Base-by-base conservation (phyloP, 2,888 invertebrate species). In the Sesia apiformis region DNA sequence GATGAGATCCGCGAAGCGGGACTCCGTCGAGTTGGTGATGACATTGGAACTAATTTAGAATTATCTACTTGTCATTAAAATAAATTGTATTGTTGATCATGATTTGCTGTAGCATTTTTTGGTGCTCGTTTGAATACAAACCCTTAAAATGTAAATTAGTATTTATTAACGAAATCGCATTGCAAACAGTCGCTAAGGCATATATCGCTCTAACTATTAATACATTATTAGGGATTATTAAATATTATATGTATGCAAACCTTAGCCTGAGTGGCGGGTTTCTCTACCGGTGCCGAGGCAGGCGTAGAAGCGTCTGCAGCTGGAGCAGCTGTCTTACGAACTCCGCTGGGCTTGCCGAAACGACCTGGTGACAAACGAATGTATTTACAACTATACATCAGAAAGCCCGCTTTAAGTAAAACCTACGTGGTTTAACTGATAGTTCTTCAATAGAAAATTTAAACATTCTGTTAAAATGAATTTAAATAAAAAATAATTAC, bases 281-380 rank as follows among this genome's bases (percentile, higher is more conserved):
- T 84, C 49, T 87, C 86, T 39, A 61, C 67, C 38, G 74, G 61
- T 4, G 71, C 58, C 4, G 72, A 55, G 23, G 74, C 67, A 39
- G 76, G 64, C 4, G 76, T 64, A 42, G 74, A 59, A 3, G 66
- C 56, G n/a, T 67, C 70, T 49, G 77, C 80, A 59, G 84, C 78
- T 6, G 83, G 72, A 51, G 90, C 84, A 3, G 86, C 76, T 5
- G 78, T 81, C 63, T 78, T 78, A 43, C 81, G 76, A 5, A 68
- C 76, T 38, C 76, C 80, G 52, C 74, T 70, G 3, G 90, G 86
- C 68, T 91, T 85, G 58, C 78, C 75, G 63, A 86, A 88, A 7
- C 90, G 90, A 69, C 91, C 91, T 88, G 81, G 40, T 55, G 60
- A 69, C 65, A 73, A 69, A 64, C 53, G 58, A 38, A 49, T 8